phyloP scores from a whole-genome alignment of 2,888 invertebrate species.

The Taphrorychus bicolor region DNA sequence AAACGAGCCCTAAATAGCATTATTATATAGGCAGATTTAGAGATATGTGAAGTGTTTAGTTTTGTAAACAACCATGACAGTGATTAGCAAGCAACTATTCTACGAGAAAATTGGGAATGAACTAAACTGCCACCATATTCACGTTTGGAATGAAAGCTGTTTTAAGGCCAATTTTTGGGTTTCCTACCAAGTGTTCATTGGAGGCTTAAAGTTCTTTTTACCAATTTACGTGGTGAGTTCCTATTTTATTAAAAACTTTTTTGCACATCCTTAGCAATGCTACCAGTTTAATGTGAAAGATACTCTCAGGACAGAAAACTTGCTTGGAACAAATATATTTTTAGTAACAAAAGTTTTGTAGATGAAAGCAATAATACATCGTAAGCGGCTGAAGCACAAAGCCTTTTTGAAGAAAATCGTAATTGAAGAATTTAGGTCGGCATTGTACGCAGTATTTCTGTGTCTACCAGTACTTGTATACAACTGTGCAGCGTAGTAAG shows the following conservation, averaged over 20 bases:
- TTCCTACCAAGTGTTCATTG: slow-evolving; percentile 35
- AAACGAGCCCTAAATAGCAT: too few relatives aligned
- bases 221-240: slow-evolving; percentile 50
- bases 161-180: slow-evolving; percentile 29
- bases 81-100: slow-evolving; percentile 50
- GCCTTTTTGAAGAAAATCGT: slow-evolving; percentile 62
- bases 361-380: slow-evolving; percentile 65
- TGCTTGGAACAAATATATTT: neutral
- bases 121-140: slow-evolving; percentile 43
- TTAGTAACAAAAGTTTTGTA: slow-evolving; percentile 45
- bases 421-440: slow-evolving; percentile 62
- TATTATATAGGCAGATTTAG: too few relatives aligned
- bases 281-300: neutral
- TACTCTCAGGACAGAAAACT: neutral
- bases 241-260: neutral
- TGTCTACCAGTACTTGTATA: slow-evolving; percentile 62
- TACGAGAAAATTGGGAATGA: slow-evolving; percentile 39
- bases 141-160: slow-evolving; percentile 46
- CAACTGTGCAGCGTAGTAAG: slow-evolving; percentile 65
- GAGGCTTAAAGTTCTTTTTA: slow-evolving; percentile 48
- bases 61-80: slow-evolving; percentile 44
- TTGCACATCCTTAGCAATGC: neutral
- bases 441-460: slow-evolving; percentile 63
- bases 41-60: too few relatives aligned
- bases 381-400: slow-evolving; percentile 61